Evolutionary conservation across 2,797 vertebrate genomes (phyloP), one percentile per base, ranked within the genome.

Genomic region (Chiloscyllium punctatum): DNA sequence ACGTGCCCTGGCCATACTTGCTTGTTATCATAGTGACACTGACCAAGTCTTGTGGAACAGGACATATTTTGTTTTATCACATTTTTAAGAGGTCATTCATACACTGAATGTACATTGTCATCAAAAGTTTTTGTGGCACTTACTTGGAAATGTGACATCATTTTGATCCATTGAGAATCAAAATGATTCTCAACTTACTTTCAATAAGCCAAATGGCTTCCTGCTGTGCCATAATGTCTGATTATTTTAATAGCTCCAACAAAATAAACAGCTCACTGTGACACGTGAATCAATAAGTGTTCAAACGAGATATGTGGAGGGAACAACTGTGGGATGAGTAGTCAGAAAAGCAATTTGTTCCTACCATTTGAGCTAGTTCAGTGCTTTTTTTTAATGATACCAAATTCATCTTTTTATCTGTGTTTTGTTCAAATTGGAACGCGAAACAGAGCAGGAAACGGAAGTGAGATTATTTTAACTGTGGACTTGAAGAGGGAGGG

Each of bases 381-480:
- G 7, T 84, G 37, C 21, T 91, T n/a, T 30, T 91, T 91, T 91
- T 68, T 37, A 16, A 66, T 21, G 21, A 66, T 37, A 66, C 30
- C 4, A 5, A 68, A 91, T 37, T 8, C 33, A 18, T 1, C 66
- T 91, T 37, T 91, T 37, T 84, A 6, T 11, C 62, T n/a, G 57
- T 18, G 53, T n/a, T 62, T 91, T 66, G 30, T 62, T 23, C 21
- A 91, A 68, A 23, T 91, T 16, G 18, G 51, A 62, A 68, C 57
- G 0, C 21, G 62, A n/a, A 57, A 33, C 62, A 66, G 57, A 66
- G 57, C 88, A 91, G 88, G 57, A 91, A 91, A 91, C n/a, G 57
- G 88, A 91, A 68, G 33, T 91, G 88, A 91, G 88, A 91, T 91
- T 68, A 33, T 91, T 91, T 91, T 21, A 68, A 62, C 57, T 91